A percentile compares a stretch with the other conserved stretches of the same genome.
phyloP scores from a whole-genome alignment of 2,797 vertebrate genomes.

The Pygocentrus nattereri region DNA sequence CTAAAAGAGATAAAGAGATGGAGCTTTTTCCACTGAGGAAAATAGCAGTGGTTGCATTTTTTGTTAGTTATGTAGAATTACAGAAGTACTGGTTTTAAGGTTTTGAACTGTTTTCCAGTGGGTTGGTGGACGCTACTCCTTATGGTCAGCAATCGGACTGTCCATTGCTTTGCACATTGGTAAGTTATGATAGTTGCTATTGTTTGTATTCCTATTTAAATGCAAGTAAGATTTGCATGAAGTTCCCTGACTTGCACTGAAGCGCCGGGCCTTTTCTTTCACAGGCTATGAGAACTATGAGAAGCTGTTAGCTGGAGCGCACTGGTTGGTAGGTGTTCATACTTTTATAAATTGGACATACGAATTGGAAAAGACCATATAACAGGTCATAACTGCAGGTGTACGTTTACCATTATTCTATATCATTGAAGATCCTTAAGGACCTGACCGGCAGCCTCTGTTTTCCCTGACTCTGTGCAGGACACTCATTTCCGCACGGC shows the following conservation, averaged over 20 bases:
- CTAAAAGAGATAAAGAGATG: too few species aligned
- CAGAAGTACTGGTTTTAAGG: too few species aligned
- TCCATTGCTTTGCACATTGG: constrained; percentile 96
- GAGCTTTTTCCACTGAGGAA: too few species aligned
- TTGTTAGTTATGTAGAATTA: too few species aligned
- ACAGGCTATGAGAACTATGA: constrained; percentile 96
- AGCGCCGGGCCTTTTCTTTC: constrained; percentile 15
- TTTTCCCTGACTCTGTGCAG: constrained; percentile 66
- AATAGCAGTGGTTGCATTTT: too few species aligned
- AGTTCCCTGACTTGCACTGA: constrained; percentile 31
- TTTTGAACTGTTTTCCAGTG: constrained; percentile 80
- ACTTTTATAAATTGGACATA: too few species aligned
- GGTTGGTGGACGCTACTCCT: constrained; percentile 96
- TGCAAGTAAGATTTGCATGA: not conserved
- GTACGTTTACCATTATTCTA: too few species aligned
- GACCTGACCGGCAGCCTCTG: not conserved
- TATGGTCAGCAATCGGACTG: constrained; percentile 98
- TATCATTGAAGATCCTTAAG: too few species aligned
- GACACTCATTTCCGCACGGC: constrained; percentile 91
- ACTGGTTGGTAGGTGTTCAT: constrained; percentile 91
- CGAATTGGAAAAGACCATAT: too few species aligned
- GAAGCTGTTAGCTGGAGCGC: constrained; percentile 91
- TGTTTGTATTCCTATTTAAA: not conserved
- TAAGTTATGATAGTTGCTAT: constrained; percentile 69
- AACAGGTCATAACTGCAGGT: too few species aligned